A percentile compares a stretch with the other conserved stretches of the same genome.
Evolutionary conservation across 1,140 invertebrate species (phyloP).

Genomic region (Diplogasteroides magnus): DNA sequence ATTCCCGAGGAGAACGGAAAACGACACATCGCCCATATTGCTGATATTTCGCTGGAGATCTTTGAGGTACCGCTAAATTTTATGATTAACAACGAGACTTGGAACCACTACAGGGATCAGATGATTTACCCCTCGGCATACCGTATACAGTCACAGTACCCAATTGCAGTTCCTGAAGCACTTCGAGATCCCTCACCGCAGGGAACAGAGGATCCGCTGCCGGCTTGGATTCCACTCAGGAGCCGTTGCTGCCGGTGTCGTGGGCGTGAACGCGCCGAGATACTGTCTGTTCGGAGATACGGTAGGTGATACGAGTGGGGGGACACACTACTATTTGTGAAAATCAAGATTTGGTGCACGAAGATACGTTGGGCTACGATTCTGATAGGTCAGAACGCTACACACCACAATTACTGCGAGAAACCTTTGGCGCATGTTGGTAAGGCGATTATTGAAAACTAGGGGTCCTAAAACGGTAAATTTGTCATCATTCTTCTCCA

Average conservation of each 20-base stretch:
- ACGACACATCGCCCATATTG: slow-evolving; percentile 61
- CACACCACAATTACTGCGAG: slow-evolving; percentile 53
- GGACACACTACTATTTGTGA: too few species aligned
- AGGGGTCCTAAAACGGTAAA: too few species aligned
- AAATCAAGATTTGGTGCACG: too few species aligned
- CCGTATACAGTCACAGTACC: not conserved
- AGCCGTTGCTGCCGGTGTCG: slow-evolving; percentile 31
- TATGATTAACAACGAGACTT: not conserved
- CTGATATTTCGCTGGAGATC: slow-evolving; percentile 59
- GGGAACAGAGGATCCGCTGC: slow-evolving; percentile 15
- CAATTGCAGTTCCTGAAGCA: slow-evolving; percentile 19
- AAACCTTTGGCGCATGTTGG: too few species aligned
- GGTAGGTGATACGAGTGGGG: too few species aligned
- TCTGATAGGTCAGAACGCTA: slow-evolving; percentile 48
- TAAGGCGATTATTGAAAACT: too few species aligned
- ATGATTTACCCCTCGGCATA: too few species aligned
- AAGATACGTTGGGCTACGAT: too few species aligned
- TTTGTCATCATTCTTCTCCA: too few species aligned
- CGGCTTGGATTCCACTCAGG: slow-evolving; percentile 35
- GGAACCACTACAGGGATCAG: not conserved
- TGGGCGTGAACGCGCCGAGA: slow-evolving; percentile 32
- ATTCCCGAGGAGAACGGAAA: slow-evolving; percentile 62
- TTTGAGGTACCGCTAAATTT: not conserved
- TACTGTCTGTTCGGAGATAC: slow-evolving; percentile 32
- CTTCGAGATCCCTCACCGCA: slow-evolving; percentile 16